phyloP scores from a whole-genome alignment of 2,888 invertebrate species.

The Cataglyphis albicans region DNA sequence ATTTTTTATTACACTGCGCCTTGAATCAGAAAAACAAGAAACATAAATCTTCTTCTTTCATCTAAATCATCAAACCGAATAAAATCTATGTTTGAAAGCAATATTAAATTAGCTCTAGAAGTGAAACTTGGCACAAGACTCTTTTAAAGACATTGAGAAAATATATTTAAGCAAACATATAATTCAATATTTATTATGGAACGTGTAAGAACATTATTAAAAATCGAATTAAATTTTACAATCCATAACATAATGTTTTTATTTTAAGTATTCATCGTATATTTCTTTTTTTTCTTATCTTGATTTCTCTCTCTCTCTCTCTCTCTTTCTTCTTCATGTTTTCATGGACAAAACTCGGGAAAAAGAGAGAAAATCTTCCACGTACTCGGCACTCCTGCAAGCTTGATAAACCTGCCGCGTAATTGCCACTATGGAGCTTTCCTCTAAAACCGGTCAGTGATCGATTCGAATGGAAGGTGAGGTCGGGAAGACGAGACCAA shows the following conservation, averaged over 20 bases:
- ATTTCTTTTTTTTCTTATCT: constrained; percentile 40
- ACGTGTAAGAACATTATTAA: constrained; percentile 1
- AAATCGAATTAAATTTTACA: constrained; percentile 11
- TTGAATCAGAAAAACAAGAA: neutral
- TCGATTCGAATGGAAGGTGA: constrained; percentile 50
- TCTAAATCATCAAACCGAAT: neutral
- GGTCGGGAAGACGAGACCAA: constrained; percentile 54
- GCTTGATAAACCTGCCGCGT: constrained; percentile 61
- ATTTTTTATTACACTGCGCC: neutral
- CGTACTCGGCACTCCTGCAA: constrained; percentile 36
- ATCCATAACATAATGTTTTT: neutral
- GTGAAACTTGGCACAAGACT: neutral
- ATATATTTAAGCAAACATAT: neutral
- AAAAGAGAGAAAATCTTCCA: constrained; percentile 52
- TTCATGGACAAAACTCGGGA: constrained; percentile 44
- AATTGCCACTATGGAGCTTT: constrained; percentile 64
- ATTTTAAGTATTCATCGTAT: neutral
- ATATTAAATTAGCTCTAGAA: neutral
- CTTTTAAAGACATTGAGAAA: neutral
- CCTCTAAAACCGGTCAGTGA: constrained; percentile 54
- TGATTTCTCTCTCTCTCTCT: neutral
- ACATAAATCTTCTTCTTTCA: neutral
- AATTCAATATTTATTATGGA: neutral
- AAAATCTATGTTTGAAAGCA: neutral
- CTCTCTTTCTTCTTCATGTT: neutral